These are phyloP conservation scores for Lepetodrilus schrolli DNA, from an alignment of 2,888 invertebrate species.

Conservation along the genomic window DNA sequence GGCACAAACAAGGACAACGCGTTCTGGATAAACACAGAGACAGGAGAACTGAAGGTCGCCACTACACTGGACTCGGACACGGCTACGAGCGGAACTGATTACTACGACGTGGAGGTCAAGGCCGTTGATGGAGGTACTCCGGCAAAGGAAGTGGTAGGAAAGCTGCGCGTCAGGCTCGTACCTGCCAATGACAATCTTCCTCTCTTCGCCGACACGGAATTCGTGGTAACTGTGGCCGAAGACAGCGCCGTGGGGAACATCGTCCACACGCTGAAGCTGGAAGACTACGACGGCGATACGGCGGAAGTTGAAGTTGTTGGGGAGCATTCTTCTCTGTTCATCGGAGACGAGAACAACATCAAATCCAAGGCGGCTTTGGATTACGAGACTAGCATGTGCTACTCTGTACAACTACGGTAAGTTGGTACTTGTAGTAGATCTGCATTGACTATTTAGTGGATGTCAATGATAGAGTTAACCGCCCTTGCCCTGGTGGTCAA, in stretches of 20 bases:
- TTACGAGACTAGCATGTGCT: not conserved
- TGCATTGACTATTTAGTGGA: too few relatives aligned
- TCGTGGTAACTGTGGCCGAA: not conserved
- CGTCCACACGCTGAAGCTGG: not conserved
- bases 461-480: too few relatives aligned
- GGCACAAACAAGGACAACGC: conserved; percentile 22
- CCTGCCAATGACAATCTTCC: conserved; percentile 17
- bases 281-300: not conserved
- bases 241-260: not conserved
- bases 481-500: too few relatives aligned
- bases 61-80: not conserved
- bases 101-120: conserved; percentile 9
- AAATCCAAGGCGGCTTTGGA: not conserved
- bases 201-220: not conserved
- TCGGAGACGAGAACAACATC: not conserved
- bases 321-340: not conserved
- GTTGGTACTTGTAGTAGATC: too few relatives aligned
- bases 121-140: not conserved
- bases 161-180: not conserved
- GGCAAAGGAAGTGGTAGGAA: not conserved
- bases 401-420: not conserved
- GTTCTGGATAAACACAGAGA: conserved; percentile 9
- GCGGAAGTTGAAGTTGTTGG: not conserved
- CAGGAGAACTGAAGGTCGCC: not conserved
- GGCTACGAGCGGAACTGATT: not conserved